Conservation (phyloP, 2,888 invertebrate species). For the Sinotaia quadrata region DNA sequence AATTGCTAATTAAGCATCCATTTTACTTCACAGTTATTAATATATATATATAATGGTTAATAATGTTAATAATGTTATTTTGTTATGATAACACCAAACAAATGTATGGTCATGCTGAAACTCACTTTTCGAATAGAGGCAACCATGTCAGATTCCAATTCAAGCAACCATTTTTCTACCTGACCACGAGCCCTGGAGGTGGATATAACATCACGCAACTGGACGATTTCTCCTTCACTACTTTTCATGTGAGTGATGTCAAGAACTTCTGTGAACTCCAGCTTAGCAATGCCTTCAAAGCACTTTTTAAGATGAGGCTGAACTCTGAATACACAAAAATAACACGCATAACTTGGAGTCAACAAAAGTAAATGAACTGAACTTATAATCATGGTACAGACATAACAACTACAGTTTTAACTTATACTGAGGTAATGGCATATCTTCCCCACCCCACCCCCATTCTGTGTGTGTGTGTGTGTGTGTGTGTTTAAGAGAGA, state of each 20-base stretch:
- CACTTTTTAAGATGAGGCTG: slow-evolving; percentile 74
- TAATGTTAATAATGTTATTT: too few relatives aligned
- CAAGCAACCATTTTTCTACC: slow-evolving; percentile 95
- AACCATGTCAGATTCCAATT: slow-evolving; percentile 90
- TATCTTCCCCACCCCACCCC: too few relatives aligned
- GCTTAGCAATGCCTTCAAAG: slow-evolving; percentile 72
- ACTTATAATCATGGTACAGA: too few relatives aligned
- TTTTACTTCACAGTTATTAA: too few relatives aligned
- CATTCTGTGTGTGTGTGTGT: too few relatives aligned
- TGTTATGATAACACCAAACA: too few relatives aligned
- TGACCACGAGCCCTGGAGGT: slow-evolving; percentile 84
- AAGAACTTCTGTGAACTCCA: slow-evolving; percentile 73
- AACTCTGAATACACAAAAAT: slow-evolving; percentile 57
- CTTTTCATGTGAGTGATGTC: slow-evolving; percentile 74
- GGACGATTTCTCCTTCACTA: slow-evolving; percentile 72
- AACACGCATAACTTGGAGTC: not conserved
- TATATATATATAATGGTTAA: too few relatives aligned
- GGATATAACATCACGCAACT: slow-evolving; percentile 70
- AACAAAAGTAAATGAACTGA: too few relatives aligned
- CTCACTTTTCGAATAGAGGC: slow-evolving; percentile 82
- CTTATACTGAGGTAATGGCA: too few relatives aligned
- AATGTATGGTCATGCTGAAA: not conserved
- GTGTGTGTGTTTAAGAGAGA: too few relatives aligned
- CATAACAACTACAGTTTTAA: too few relatives aligned
- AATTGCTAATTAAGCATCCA: too few relatives aligned